Conservation (phyloP, 2,797 vertebrate species). For the Denticeps clupeoides region DNA sequence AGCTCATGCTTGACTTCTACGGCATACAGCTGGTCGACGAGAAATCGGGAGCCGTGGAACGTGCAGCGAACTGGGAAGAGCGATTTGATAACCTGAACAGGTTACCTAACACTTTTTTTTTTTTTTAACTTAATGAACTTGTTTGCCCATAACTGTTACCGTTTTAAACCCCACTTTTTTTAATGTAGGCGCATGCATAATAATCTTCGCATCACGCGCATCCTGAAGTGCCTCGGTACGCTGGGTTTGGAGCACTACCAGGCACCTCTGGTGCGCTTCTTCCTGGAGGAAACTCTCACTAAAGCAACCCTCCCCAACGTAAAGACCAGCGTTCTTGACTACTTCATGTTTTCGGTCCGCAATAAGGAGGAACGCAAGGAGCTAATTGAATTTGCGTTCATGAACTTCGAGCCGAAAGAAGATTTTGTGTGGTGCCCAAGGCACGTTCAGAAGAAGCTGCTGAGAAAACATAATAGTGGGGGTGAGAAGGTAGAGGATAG, state of each 20-base stretch:
- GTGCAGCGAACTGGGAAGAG: slow-evolving; percentile 54
- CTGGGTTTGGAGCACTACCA: slow-evolving; percentile 72
- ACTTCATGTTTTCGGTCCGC: slow-evolving; percentile 77
- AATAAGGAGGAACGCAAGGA: slow-evolving; percentile 51
- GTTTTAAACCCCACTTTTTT: not conserved
- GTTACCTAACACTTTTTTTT: slow-evolving; percentile 41
- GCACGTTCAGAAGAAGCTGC: slow-evolving; percentile 39
- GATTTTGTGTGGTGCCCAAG: slow-evolving; percentile 80
- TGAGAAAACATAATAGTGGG: not conserved
- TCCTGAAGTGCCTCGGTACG: slow-evolving; percentile 85
- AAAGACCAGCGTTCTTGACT: slow-evolving; percentile 75
- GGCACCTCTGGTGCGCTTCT: slow-evolving; percentile 76
- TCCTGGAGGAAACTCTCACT: slow-evolving; percentile 73
- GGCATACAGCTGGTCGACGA: slow-evolving; percentile 58
- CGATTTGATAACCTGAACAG: slow-evolving; percentile 72
- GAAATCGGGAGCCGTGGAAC: slow-evolving; percentile 54
- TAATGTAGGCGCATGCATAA: slow-evolving; percentile 71
- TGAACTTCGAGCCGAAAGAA: slow-evolving; percentile 40
- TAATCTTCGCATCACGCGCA: slow-evolving; percentile 84
- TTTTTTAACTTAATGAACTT: not conserved
- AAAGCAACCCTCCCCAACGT: slow-evolving; percentile 44
- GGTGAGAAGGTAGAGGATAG: slow-evolving; percentile 5
- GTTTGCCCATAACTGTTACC: not conserved
- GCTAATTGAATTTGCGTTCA: slow-evolving; percentile 69
- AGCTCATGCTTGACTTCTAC: slow-evolving; percentile 90